Conservation (phyloP, 2,113 vertebrate species). For the Noturus placidus region DNA sequence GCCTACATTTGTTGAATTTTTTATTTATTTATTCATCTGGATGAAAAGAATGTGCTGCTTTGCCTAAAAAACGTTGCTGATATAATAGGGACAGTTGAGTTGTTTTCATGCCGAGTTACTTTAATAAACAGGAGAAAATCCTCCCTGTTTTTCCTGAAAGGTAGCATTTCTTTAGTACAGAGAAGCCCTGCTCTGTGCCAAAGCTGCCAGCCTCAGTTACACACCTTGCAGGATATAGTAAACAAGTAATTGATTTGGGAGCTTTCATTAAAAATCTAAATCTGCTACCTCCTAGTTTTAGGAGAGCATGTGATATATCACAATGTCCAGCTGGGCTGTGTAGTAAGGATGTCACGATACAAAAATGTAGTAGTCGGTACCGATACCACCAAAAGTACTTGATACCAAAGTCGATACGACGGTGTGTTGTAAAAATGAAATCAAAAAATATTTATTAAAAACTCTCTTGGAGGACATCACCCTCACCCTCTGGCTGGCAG, state of each 20-base stretch:
- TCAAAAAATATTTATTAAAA: no score
- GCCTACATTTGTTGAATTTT: not conserved
- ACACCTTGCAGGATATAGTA: not conserved
- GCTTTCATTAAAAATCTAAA: not conserved
- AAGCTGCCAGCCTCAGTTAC: not conserved
- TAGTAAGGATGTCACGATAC: no score
- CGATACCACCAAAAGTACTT: no score
- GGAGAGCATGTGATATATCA: not conserved
- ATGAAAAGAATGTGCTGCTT: not conserved
- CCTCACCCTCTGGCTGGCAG: no score
- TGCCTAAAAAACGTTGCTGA: not conserved
- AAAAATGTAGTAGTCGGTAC: no score
- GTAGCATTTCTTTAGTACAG: not conserved
- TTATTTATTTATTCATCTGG: not conserved
- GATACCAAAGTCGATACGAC: no score
- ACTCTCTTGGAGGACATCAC: no score
- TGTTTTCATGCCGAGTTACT: not conserved
- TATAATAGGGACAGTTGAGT: not conserved
- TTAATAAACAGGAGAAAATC: slow-evolving; percentile 3
- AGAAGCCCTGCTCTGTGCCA: not conserved
- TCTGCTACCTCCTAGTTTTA: not conserved
- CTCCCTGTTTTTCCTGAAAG: slow-evolving; percentile 21
- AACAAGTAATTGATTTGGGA: not conserved
- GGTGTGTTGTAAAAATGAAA: no score
- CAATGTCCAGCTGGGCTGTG: not conserved